Conservation (phyloP, 2,888 invertebrate genomes). For the Zaprionus lineosus region DNA sequence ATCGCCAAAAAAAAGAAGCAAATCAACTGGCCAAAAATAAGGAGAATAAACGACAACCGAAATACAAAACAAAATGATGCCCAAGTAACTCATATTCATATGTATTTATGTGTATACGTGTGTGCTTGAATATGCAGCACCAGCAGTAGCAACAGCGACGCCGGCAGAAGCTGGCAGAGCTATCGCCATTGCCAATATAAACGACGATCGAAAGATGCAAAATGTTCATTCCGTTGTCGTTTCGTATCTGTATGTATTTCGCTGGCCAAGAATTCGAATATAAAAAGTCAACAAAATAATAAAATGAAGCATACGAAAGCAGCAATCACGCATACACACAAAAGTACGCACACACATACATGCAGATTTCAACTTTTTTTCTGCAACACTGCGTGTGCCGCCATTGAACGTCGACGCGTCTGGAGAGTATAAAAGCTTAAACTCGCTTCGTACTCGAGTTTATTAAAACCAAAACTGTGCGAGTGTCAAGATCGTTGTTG, state of each 20-base stretch:
- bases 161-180: conserved; percentile 33
- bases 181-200: conserved; percentile 67
- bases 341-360: conserved; percentile 19
- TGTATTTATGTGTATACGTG: conserved; percentile 1
- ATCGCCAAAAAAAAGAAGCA: conserved; percentile 48
- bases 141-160: conserved; percentile 33
- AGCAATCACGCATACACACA: conserved; percentile 36
- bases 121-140: conserved; percentile 22
- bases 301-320: conserved; percentile 74
- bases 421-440: conserved; percentile 82
- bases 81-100: conserved; percentile 65
- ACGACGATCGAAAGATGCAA: conserved; percentile 78
- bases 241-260: conserved; percentile 60
- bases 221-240: conserved; percentile 70
- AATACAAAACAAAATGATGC: conserved; percentile 69
- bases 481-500: conserved; percentile 80
- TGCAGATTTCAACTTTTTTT: conserved; percentile 51
- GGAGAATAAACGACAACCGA: conserved; percentile 40
- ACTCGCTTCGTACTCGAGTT: conserved; percentile 82
- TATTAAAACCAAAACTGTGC: conserved; percentile 83
- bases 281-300: conserved; percentile 74
- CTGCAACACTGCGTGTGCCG: conserved; percentile 75
- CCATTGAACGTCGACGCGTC: conserved; percentile 54
- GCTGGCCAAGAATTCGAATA: conserved; percentile 61
- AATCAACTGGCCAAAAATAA: conserved; percentile 42